phyloP scores from a whole-genome alignment of 2,888 invertebrate species.

The Panzeria rudis region DNA sequence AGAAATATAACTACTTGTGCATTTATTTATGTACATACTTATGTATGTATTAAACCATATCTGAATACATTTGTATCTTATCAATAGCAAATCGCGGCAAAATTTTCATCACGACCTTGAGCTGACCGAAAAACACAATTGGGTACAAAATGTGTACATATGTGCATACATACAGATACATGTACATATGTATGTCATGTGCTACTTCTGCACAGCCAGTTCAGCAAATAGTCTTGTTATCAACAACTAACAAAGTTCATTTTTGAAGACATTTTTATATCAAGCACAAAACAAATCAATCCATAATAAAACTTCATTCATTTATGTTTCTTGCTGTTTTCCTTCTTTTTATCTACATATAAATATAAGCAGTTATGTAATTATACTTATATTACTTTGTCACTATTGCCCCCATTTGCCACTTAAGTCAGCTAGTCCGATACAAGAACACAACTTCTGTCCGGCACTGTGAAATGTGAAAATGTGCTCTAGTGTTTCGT shows the following conservation, averaged over 20 bases:
- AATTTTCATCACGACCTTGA: constrained; percentile 57
- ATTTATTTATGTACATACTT: too few species aligned
- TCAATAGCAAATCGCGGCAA: constrained; percentile 51
- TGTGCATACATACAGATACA: background rate
- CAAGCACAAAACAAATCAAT: background rate
- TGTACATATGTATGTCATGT: background rate
- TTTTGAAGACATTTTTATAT: background rate
- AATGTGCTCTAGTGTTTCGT: constrained; percentile 22
- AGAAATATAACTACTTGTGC: too few species aligned
- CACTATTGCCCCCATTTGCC: constrained; percentile 10
- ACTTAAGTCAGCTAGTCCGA: background rate
- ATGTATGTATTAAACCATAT: too few species aligned
- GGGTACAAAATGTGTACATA: background rate
- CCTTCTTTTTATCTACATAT: background rate
- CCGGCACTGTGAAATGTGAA: constrained; percentile 5
- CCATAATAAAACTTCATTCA: background rate
- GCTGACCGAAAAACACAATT: constrained; percentile 47
- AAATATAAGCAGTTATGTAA: constrained; percentile 45
- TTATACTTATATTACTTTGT: constrained; percentile 8
- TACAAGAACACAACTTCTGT: background rate
- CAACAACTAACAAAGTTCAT: background rate
- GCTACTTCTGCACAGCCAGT: background rate
- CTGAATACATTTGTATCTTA: too few species aligned
- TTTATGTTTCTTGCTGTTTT: background rate
- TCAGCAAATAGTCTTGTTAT: background rate